phyloP scores from a whole-genome alignment of 2,797 vertebrate genomes.

The Centropyge bicolor region DNA sequence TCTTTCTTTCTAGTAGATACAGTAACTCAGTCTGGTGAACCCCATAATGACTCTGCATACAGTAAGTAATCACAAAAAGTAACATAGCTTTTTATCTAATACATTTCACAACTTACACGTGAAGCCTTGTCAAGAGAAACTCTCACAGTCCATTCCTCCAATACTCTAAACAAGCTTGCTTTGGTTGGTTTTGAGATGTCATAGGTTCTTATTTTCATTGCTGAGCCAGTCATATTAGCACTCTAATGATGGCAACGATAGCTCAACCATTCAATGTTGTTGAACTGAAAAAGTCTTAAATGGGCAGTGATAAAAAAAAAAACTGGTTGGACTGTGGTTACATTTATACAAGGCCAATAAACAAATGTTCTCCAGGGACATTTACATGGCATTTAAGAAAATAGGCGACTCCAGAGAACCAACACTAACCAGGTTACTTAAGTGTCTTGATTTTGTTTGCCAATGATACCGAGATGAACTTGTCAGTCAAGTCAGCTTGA shows the following conservation, averaged over 20 bases:
- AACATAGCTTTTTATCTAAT: not conserved
- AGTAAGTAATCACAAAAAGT: not conserved
- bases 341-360: not conserved
- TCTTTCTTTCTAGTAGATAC: not conserved
- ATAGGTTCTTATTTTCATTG: not conserved
- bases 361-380: not conserved
- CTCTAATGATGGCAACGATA: not conserved
- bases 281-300: not conserved
- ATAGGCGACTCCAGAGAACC: not conserved
- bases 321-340: not conserved
- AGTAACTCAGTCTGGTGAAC: conserved; percentile 3
- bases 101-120: not conserved
- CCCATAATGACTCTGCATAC: not conserved
- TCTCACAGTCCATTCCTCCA: not conserved
- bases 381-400: not conserved
- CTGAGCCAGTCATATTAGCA: no score
- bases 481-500: not conserved
- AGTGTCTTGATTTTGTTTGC: not conserved
- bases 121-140: not conserved
- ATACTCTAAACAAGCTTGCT: no score
- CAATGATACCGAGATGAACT: not conserved
- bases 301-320: not conserved
- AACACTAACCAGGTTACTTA: not conserved
- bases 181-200: not conserved
- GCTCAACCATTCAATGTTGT: not conserved